Conservation (phyloP, 2,113 vertebrate species). For the Leptocoma aspasia region DNA sequence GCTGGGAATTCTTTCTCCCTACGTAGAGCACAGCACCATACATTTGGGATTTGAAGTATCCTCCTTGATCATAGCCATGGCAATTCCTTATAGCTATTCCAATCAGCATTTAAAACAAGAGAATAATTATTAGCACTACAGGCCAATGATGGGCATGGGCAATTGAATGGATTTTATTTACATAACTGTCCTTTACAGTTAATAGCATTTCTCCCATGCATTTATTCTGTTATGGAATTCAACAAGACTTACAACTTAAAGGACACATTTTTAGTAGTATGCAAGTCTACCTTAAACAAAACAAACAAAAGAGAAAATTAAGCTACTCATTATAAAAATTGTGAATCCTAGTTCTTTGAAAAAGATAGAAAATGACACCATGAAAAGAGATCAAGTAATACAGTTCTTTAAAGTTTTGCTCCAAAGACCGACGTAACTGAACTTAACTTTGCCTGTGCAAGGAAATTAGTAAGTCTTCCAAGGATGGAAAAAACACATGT, state of each 20-base stretch:
- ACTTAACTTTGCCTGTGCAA: neutral
- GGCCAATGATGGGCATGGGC: neutral
- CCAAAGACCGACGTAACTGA: neutral
- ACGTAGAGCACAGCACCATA: neutral
- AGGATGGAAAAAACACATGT: neutral
- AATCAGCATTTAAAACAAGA: neutral
- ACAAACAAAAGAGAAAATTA: neutral
- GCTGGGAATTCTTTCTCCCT: neutral
- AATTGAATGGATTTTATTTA: neutral
- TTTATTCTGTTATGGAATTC: neutral
- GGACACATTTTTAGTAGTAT: neutral
- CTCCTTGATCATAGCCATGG: neutral
- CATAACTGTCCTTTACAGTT: neutral
- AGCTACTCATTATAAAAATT: neutral
- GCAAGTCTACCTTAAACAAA: neutral
- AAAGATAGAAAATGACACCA: neutral
- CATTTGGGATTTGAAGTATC: neutral
- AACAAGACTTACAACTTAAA: neutral
- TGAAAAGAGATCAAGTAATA: neutral
- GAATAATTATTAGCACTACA: neutral
- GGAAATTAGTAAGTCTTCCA: neutral
- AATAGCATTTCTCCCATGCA: neutral
- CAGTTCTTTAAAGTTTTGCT: neutral
- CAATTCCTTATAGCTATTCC: neutral
- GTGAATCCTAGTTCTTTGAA: neutral